Conservation (phyloP, 2,113 vertebrate genomes). For the Dendropsophus ebraccatus region DNA sequence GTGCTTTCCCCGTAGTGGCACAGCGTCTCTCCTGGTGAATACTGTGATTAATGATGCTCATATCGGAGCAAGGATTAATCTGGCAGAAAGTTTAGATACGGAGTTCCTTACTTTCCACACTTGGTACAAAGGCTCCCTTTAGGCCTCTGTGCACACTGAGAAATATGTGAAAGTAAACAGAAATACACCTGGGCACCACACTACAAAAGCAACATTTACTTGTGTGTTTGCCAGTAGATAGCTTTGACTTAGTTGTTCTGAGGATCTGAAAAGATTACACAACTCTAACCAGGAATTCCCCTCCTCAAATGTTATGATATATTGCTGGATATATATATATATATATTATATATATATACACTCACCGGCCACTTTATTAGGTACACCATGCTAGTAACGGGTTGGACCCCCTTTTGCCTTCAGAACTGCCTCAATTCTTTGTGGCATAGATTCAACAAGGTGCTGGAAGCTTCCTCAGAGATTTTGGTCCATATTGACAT, state of each 20-base stretch:
- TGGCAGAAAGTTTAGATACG: slow-evolving; percentile 18
- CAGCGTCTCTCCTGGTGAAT: slow-evolving; percentile 31
- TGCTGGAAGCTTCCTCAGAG: too few species aligned
- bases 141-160: not conserved
- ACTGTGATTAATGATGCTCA: slow-evolving; percentile 38
- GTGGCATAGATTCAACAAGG: too few species aligned
- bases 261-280: too few species aligned
- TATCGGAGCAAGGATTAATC: slow-evolving; percentile 26
- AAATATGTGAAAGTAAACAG: not conserved
- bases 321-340: not conserved
- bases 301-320: not conserved
- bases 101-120: not conserved
- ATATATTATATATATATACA: too few species aligned
- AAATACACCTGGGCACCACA: not conserved
- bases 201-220: not conserved
- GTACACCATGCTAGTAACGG: too few species aligned
- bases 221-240: not conserved
- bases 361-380: too few species aligned
- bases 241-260: too few species aligned
- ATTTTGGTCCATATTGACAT: too few species aligned
- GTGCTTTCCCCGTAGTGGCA: slow-evolving; percentile 10
- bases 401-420: too few species aligned
- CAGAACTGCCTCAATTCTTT: too few species aligned
- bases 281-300: not conserved
- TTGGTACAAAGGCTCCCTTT: slow-evolving; percentile 6